Evolutionary conservation across 2,797 vertebrate genomes (phyloP).

Genomic region (Eutrigla gurnardus): DNA sequence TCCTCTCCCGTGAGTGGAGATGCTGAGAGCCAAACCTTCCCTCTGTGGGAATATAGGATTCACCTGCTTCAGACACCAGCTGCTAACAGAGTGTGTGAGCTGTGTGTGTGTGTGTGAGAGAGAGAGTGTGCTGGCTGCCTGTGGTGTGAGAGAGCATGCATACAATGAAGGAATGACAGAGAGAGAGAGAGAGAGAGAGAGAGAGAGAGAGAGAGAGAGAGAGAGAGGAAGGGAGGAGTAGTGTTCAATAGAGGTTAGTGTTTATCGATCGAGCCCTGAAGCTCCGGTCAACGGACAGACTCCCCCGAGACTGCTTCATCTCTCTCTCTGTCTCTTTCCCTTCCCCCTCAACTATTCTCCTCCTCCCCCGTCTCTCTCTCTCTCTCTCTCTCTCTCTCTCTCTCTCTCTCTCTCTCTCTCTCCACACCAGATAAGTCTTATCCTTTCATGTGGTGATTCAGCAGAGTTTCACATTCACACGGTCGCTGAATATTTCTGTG

Average conservation of each 20-base stretch:
- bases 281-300: conserved; percentile 86
- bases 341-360: conserved; percentile 50
- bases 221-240: conserved; percentile 68
- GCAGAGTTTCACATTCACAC: conserved; percentile 72
- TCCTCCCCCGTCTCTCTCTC: conserved; percentile 31
- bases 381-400: conserved; percentile 19
- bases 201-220: conserved; percentile 35
- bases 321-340: conserved; percentile 63
- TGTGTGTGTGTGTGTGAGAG: conserved; percentile 39
- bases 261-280: conserved; percentile 86
- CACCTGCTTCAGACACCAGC: conserved; percentile 81
- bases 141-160: conserved; percentile 67
- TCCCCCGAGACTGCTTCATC: conserved; percentile 80
- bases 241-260: conserved; percentile 89
- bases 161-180: conserved; percentile 72
- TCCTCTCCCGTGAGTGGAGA: conserved; percentile 55
- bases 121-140: conserved; percentile 48
- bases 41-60: conserved; percentile 81
- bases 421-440: conserved; percentile 55
- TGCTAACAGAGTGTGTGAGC: conserved; percentile 65
- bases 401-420: no score
- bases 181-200: conserved; percentile 54
- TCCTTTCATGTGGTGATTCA: conserved; percentile 72
- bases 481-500: conserved; percentile 78
- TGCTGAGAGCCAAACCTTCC: conserved; percentile 71